Evolutionary conservation across 2,888 invertebrate genomes (phyloP).

Genomic region (Mantis religiosa): DNA sequence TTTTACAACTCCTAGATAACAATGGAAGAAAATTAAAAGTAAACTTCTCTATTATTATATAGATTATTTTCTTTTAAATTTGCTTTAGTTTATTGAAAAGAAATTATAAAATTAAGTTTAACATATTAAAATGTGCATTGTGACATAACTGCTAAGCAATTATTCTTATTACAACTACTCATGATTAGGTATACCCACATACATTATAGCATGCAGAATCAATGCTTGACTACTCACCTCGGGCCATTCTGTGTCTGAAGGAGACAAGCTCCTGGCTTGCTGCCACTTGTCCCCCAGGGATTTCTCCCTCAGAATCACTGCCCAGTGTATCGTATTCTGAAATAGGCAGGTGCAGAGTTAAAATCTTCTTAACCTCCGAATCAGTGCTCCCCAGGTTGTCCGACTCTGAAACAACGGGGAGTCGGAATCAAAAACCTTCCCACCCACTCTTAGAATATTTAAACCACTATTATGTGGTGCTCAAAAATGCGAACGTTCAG

Average conservation of each 20-base stretch:
- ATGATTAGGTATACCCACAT: not conserved
- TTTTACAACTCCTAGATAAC: no score
- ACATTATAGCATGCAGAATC: not conserved
- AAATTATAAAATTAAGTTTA: no score
- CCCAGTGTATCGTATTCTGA: constrained; percentile 86
- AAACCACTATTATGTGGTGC: not conserved
- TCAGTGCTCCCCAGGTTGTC: constrained; percentile 93
- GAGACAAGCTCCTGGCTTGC: constrained; percentile 48
- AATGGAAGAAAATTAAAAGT: no score
- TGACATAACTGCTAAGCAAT: no score
- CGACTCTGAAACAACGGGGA: constrained; percentile 52
- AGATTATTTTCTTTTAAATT: no score
- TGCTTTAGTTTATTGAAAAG: no score
- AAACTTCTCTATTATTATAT: no score
- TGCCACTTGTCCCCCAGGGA: constrained; percentile 30
- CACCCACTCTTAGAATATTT: not conserved
- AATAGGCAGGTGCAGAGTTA: constrained; percentile 88
- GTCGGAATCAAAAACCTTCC: constrained; percentile 23
- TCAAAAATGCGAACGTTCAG: not conserved
- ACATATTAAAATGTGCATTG: no score
- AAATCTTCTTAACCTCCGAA: constrained; percentile 90
- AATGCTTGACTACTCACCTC: constrained; percentile 39
- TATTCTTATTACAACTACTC: no score
- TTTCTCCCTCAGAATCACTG: constrained; percentile 67
- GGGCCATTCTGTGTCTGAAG: constrained; percentile 48